These are phyloP conservation scores for Armadillidium nasatum DNA, from an alignment of 1,140 invertebrate species.

Conservation along the genomic window DNA sequence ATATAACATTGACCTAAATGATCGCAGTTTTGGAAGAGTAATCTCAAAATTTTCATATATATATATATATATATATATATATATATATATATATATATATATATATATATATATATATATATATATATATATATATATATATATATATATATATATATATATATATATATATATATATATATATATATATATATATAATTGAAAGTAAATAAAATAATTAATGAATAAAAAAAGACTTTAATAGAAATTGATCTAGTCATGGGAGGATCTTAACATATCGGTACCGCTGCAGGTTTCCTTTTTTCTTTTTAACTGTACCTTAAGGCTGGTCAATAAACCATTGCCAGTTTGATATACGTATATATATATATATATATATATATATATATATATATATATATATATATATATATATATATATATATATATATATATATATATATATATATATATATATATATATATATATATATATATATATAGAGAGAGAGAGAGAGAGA, in stretches of 20 bases:
- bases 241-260: too few relatives aligned
- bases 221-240: too few relatives aligned
- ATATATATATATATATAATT: neutral
- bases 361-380: conserved; percentile 22
- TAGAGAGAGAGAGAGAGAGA: too few relatives aligned
- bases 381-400: conserved; percentile 9
- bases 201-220: too few relatives aligned
- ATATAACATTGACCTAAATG: too few relatives aligned
- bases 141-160: neutral
- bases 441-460: conserved; percentile 13
- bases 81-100: conserved; percentile 22
- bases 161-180: conserved; percentile 17
- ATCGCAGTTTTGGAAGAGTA: too few relatives aligned
- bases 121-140: conserved; percentile 25
- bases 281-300: too few relatives aligned
- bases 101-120: conserved; percentile 24
- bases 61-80: neutral
- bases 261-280: too few relatives aligned
- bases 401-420: conserved; percentile 3
- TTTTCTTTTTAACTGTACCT: too few relatives aligned
- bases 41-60: too few relatives aligned
- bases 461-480: neutral
- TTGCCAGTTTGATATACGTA: conserved; percentile 12
- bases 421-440: neutral
- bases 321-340: too few relatives aligned